These are phyloP conservation scores for Megaceryle maxima DNA, from an alignment of 2,113 vertebrate species.

Conservation along the genomic window DNA sequence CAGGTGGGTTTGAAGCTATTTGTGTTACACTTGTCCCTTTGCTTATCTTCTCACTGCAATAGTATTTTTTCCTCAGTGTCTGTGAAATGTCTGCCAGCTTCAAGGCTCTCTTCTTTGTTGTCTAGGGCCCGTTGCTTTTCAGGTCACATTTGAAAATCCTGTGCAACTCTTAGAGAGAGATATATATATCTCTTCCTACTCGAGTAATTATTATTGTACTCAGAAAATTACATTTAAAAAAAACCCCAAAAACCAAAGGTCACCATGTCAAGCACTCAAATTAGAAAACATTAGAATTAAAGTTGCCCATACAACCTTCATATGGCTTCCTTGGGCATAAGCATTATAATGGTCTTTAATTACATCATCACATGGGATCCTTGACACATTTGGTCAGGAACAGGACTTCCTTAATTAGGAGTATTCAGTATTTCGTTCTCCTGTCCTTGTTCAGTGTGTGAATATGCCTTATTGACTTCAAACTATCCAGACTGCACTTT, in stretches of 20 bases:
- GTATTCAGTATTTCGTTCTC: neutral
- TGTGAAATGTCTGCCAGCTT: neutral
- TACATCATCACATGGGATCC: neutral
- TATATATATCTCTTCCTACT: neutral
- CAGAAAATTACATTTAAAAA: neutral
- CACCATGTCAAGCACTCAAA: neutral
- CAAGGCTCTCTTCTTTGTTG: neutral
- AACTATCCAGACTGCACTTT: neutral
- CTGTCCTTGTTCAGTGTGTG: neutral
- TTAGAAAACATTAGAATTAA: conserved; percentile 24
- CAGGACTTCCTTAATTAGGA: neutral
- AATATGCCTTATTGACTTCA: conserved; percentile 13
- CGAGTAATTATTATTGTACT: neutral
- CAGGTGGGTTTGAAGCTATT: neutral
- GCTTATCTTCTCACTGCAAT: neutral
- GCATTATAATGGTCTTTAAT: conserved; percentile 1
- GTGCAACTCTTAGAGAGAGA: neutral
- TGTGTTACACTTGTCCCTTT: neutral
- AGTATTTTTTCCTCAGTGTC: neutral
- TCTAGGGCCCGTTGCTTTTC: neutral
- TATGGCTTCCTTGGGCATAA: neutral
- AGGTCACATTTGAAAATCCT: neutral
- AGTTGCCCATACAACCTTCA: neutral
- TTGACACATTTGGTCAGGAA: neutral
- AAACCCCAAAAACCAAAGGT: neutral